Evolutionary conservation across 2,797 vertebrate genomes (phyloP), one percentile per base, ranked within the genome.

Genomic region (Onychomys torridus): DNA sequence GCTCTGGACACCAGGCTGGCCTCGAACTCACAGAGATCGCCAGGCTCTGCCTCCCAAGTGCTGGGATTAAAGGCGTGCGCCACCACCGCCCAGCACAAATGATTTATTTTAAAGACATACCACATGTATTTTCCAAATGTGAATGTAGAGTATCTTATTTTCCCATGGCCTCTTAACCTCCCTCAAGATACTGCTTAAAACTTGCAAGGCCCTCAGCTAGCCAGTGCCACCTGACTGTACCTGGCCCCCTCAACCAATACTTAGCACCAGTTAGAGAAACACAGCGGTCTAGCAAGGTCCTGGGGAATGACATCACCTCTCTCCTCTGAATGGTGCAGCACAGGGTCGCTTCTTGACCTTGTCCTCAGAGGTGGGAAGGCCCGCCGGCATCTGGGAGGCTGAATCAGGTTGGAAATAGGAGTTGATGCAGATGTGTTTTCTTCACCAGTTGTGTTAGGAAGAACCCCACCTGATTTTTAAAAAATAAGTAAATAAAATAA

Each of bases 341-440:
- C 82, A 0, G 99, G 98, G 87, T 99, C 99, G 7, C 99, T 99
- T 98, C 92, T 98, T 2, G 98, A 99, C 75, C 97, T 85, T 23
- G 98, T 98, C 75, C 78, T 25, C 14, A 97, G 95, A 23, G 93
- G 96, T 59, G 25, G 71, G 23, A 77, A 95, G 14, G 87, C 37
- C 93, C 90, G 97, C 89, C 88, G 88, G 89, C 43, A 40, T 1
- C 25, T 85, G 0, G 46, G 3, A 0, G 95, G 93, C 40, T 37
- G 73, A 32, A 11, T 27, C 2, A 34, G 75, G 55, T 40, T 97
- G 37, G 73, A 67, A 46, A 2, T 32, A 55, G 95, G 89, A 43
- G 88, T 89, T 78, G 97, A 96, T 59, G 69, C 46, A 2, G 77
- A 91, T 59, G 86, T 8, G 0, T 84, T 97, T 85, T 77, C 97